Conservation (phyloP, 2,113 vertebrate genomes). For the Spilogale gracilis region DNA sequence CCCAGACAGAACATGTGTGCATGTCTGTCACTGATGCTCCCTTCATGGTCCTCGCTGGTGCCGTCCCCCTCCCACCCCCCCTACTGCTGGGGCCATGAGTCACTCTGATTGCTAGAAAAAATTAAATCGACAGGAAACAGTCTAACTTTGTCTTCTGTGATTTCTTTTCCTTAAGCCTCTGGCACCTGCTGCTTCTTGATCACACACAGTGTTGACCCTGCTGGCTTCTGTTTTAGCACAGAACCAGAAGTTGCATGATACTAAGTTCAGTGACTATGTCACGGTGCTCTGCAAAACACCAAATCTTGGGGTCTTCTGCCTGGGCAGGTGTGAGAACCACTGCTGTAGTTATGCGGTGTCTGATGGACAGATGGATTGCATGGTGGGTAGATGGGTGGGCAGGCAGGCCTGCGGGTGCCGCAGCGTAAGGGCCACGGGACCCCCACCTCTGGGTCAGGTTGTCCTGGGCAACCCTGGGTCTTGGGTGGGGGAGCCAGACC, state of each 20-base stretch:
- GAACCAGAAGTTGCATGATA: background rate
- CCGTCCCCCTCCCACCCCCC: background rate
- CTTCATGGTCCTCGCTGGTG: accelerated
- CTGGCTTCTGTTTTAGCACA: background rate
- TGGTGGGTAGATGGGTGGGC: background rate
- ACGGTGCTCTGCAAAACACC: background rate
- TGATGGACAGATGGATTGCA: background rate
- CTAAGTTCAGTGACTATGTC: background rate
- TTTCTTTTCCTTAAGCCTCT: background rate
- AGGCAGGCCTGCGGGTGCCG: background rate
- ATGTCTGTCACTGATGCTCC: accelerated
- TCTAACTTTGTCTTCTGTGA: background rate
- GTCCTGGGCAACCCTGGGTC: background rate
- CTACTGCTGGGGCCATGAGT: accelerated
- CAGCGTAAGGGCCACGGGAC: accelerated
- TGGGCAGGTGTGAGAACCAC: background rate
- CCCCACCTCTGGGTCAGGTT: background rate
- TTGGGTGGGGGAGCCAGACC: background rate
- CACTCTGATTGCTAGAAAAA: background rate
- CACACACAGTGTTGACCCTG: background rate
- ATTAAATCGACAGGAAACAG: background rate
- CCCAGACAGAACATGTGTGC: accelerated
- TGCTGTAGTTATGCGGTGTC: background rate
- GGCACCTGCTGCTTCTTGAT: background rate
- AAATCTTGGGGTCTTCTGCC: background rate